These are phyloP conservation scores for Yponomeuta malinellus DNA, from an alignment of 2,888 invertebrate genomes.

Conservation along the genomic window DNA sequence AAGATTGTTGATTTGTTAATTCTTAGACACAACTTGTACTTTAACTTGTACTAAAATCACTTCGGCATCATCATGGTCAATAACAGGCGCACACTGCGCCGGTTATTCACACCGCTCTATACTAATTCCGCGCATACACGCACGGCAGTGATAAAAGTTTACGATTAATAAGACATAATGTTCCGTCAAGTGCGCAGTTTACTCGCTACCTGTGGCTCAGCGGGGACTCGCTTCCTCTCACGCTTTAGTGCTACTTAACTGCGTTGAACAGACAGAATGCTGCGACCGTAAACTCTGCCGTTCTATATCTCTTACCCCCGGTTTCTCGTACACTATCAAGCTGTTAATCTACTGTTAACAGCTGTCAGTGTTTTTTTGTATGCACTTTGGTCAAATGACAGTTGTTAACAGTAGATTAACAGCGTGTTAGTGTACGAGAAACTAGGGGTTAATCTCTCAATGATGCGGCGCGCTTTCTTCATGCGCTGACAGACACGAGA, in stretches of 20 bases:
- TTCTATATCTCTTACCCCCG: not conserved
- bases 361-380: too few relatives aligned
- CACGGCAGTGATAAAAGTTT: not conserved
- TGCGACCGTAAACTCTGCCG: not conserved
- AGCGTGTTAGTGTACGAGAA: too few relatives aligned
- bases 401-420: too few relatives aligned
- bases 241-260: not conserved
- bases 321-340: too few relatives aligned
- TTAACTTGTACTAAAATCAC: too few relatives aligned
- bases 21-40: too few relatives aligned
- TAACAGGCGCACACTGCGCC: not conserved
- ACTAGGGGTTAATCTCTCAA: not conserved
- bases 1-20: too few relatives aligned
- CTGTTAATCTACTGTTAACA: too few relatives aligned
- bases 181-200: not conserved
- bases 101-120: not conserved
- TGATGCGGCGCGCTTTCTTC: not conserved
- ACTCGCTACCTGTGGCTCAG: not conserved
- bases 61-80: too few relatives aligned
- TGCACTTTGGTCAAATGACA: too few relatives aligned
- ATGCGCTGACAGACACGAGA: not conserved
- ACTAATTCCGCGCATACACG: not conserved
- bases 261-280: not conserved
- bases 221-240: not conserved
- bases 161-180: slow-evolving; percentile 1